Evolutionary conservation across 1,140 invertebrate species (phyloP).

Genomic region (Zophobas morio): DNA sequence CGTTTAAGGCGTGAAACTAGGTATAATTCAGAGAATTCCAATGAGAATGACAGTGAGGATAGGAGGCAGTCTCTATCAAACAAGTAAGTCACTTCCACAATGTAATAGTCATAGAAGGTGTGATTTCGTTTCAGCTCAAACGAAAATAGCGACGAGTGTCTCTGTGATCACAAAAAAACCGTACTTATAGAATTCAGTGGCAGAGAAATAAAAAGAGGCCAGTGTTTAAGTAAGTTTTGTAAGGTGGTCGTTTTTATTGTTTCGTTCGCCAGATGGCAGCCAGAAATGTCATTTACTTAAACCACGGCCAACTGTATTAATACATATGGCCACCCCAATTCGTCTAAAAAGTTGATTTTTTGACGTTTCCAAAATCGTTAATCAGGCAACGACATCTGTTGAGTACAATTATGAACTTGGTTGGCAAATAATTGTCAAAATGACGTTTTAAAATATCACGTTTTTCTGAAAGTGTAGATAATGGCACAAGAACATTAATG

Average conservation of each 20-base stretch:
- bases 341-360: too few species aligned
- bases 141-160: constrained; percentile 67
- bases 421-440: too few species aligned
- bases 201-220: constrained; percentile 71
- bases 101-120: too few species aligned
- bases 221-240: constrained; percentile 70
- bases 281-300: too few species aligned
- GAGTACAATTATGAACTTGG: too few species aligned
- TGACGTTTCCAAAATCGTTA: too few species aligned
- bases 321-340: too few species aligned
- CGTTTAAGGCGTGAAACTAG: constrained; percentile 60
- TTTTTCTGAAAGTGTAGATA: too few species aligned
- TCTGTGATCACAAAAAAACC: constrained; percentile 71
- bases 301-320: too few species aligned
- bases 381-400: too few species aligned
- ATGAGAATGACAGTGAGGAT: constrained; percentile 54
- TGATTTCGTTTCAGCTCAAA: constrained; percentile 56
- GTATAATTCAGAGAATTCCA: constrained; percentile 56
- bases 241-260: constrained; percentile 58
- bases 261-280: constrained; percentile 47
- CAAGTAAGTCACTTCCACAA: constrained; percentile 40
- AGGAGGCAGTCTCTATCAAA: constrained; percentile 17
- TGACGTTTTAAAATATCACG: too few species aligned
- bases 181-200: constrained; percentile 72
- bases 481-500: too few species aligned